A percentile compares a stretch with the other conserved stretches of the same genome.
phyloP scores from a whole-genome alignment of 2,888 invertebrate species.

The Pristionchus fissidentatus region DNA sequence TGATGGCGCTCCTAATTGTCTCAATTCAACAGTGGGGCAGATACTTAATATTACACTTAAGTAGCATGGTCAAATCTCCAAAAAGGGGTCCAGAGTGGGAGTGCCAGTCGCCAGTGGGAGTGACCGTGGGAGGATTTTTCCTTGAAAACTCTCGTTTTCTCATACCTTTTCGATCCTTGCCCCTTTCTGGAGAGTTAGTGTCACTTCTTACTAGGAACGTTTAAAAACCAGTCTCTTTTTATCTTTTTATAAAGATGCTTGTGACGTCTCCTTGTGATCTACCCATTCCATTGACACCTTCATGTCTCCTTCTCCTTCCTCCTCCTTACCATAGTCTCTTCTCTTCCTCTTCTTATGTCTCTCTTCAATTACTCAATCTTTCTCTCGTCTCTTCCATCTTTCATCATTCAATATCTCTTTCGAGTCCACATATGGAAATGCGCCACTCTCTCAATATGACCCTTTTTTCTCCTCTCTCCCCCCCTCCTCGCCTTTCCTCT shows the following conservation, averaged over 20 bases:
- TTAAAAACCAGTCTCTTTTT: background rate
- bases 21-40: no score
- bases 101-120: no score
- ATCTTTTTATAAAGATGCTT: no score
- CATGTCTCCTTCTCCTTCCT: background rate
- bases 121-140: no score
- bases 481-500: background rate
- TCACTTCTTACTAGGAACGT: background rate
- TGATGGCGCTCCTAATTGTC: no score
- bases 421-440: constrained; percentile 25
- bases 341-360: background rate
- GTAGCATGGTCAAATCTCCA: no score
- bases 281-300: background rate
- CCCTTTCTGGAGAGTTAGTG: no score
- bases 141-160: no score
- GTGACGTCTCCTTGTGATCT: background rate
- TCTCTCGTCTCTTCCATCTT: background rate
- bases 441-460: constrained; percentile 58
- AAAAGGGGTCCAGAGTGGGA: no score
- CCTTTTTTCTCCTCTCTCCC: constrained; percentile 81
- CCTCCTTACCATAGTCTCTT: constrained; percentile 9
- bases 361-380: constrained; percentile 23
- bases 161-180: background rate
- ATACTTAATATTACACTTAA: no score
- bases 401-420: constrained; percentile 14